phyloP scores from a whole-genome alignment of 2,888 invertebrate genomes.

The Sphinx pinastri region DNA sequence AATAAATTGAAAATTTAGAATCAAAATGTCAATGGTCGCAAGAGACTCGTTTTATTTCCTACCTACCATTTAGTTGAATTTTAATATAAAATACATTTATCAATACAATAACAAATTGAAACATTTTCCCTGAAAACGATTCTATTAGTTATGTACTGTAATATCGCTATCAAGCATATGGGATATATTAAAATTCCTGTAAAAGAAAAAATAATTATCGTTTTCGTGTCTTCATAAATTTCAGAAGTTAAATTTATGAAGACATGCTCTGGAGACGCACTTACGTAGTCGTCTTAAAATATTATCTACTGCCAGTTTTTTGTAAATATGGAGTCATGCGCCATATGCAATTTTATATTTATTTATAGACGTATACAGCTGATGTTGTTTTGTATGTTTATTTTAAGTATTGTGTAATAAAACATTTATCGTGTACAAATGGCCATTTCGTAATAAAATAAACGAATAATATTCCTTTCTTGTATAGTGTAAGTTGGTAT shows the following conservation, averaged over 20 bases:
- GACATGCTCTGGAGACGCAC: no score
- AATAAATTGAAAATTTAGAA: no score
- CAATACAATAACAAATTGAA: no score
- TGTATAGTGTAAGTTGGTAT: constrained; percentile 40
- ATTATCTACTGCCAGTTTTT: constrained; percentile 11
- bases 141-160: background rate
- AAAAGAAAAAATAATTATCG: background rate
- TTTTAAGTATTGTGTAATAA: background rate
- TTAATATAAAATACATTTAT: no score
- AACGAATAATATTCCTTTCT: constrained; percentile 37
- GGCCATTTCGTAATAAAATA: constrained; percentile 34
- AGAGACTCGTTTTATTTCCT: no score
- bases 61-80: no score
- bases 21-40: no score
- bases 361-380: constrained; percentile 15
- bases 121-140: background rate
- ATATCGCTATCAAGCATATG: background rate
- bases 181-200: background rate
- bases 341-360: constrained; percentile 15
- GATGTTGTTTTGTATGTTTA: constrained; percentile 15
- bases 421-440: constrained; percentile 26
- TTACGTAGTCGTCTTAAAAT: background rate
- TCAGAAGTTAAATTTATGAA: no score
- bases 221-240: background rate
- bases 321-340: constrained; percentile 11